Percentiles rank a stretch among this genome's conserved stretches.
These are phyloP conservation scores for Drosophila busckii DNA, from an alignment of 1,140 invertebrate genomes.

Conservation along the genomic window DNA sequence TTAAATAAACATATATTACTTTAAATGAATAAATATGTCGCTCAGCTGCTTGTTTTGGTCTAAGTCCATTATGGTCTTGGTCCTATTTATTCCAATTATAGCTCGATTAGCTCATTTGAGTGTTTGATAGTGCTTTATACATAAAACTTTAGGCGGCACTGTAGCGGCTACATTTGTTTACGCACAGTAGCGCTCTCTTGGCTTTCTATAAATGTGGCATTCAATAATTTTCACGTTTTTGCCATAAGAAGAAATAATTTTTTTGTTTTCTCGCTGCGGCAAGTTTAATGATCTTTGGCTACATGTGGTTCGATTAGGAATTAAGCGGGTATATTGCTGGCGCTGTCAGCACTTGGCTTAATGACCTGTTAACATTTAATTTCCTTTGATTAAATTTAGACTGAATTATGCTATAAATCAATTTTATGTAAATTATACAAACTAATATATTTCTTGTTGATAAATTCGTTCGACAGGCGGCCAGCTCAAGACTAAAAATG, in stretches of 20 bases:
- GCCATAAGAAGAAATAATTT: slow-evolving; percentile 39
- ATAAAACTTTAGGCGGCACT: slow-evolving; percentile 26
- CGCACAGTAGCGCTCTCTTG: slow-evolving; percentile 21
- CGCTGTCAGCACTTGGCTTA: slow-evolving; percentile 52
- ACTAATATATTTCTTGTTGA: neutral
- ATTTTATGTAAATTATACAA: slow-evolving; percentile 32
- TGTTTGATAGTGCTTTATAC: too few relatives aligned
- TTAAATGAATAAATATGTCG: too few relatives aligned
- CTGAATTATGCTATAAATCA: slow-evolving; percentile 67
- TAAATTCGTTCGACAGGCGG: slow-evolving; percentile 50
- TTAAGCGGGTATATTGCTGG: slow-evolving; percentile 6
- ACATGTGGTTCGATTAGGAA: slow-evolving; percentile 1
- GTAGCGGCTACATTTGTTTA: slow-evolving; percentile 34
- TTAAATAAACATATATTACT: too few relatives aligned
- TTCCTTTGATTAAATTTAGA: slow-evolving; percentile 28
- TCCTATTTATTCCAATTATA: too few relatives aligned
- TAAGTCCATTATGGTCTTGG: too few relatives aligned
- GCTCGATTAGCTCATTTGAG: too few relatives aligned
- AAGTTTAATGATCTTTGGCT: slow-evolving; percentile 44
- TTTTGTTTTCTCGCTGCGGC: too few relatives aligned
- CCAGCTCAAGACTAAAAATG: slow-evolving; percentile 77
- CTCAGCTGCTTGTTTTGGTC: too few relatives aligned
- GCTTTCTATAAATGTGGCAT: slow-evolving; percentile 40
- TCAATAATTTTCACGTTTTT: slow-evolving; percentile 49
- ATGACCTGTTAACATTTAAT: slow-evolving; percentile 46